phyloP scores from a whole-genome alignment of 2,113 vertebrate genomes.

The Triplophysa rosa region DNA sequence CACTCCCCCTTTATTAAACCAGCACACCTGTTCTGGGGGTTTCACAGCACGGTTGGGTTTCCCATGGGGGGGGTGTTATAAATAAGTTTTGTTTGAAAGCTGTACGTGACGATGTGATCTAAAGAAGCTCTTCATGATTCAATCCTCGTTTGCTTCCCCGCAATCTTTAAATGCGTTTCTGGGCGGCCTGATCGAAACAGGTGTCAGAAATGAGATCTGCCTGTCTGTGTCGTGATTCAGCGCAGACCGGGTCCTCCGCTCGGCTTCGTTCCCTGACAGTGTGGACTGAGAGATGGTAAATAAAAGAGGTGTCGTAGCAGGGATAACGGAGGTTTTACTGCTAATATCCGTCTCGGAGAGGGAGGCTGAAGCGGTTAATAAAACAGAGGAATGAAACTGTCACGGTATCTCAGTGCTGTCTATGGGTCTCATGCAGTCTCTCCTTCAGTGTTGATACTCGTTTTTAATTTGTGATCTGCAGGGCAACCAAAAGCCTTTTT shows the following conservation, averaged over 20 bases:
- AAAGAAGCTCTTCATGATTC: constrained; percentile 33
- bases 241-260: constrained; percentile 1
- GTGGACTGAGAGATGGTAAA: constrained; percentile 48
- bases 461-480: constrained; percentile 15
- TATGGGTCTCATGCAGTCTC: constrained; percentile 25
- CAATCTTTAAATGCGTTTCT: constrained; percentile 4
- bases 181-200: neutral
- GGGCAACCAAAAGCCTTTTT: neutral
- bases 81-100: constrained; percentile 43
- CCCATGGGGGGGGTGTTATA: constrained; percentile 34
- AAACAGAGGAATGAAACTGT: constrained; percentile 54
- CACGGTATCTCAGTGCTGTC: constrained; percentile 37
- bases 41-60: constrained; percentile 32
- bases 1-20: constrained; percentile 41
- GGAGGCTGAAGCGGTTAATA: constrained; percentile 47
- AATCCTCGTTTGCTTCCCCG: constrained; percentile 10
- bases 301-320: constrained; percentile 40
- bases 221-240: constrained; percentile 18
- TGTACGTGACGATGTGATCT: constrained; percentile 41
- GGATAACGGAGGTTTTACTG: constrained; percentile 51
- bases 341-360: constrained; percentile 47
- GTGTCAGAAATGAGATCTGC: constrained; percentile 23
- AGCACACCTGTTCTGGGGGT: constrained; percentile 43
- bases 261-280: constrained; percentile 24
- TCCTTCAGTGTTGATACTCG: constrained; percentile 19